Base-by-base conservation (phyloP, 2,888 invertebrate species). In the Drosophila recens region DNA sequence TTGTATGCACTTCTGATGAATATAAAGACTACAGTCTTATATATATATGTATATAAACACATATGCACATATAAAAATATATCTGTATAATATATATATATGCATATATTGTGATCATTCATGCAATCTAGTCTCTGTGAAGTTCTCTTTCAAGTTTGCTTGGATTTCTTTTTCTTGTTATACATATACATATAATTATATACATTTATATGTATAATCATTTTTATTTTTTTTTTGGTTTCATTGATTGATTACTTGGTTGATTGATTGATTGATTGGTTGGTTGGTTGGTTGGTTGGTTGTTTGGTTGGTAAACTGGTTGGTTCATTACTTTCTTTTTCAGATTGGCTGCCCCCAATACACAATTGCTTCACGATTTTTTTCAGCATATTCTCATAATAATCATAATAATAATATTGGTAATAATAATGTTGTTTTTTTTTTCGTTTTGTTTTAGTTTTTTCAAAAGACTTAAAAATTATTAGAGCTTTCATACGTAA, bases 311-410 rank as follows among this genome's bases (percentile, higher is more conserved):
- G 33, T 77, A 69, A 71, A 54, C 68, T 68, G 71, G 56, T 75
- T 80, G 63, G 45, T 69, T 68, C 64, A 75, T 73, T 76, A 67
- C 70, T 81, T 77, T 79, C 58, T 70, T 79, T 81, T 80, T 88
- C 90, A 90, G 90, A 91, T 91, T 92, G 92, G 92, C 92, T 92
- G 92, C 90, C 92, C 92, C 92, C 92, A 91, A 91, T 92, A 92
- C 92, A 92, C 92, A 92, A 92, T 92, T 92, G 92, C 92, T 92
- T 92, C 92, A 92, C 92, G 92, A 90, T 92, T 92, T 92, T 89
- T 90, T 89, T 91, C 90, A 85, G 87, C 84, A 84, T 87, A 82
- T 80, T 84, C 82, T 83, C 81, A 82, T 86, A 79, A 80, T 81
- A 68, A 83, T 83, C 52, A 80, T 82, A 65, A 75, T 78, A 68